Evolutionary conservation across 1,140 invertebrate genomes (phyloP), one percentile per base, ranked within the genome.

Genomic region (Elymnias hypermnestra): DNA sequence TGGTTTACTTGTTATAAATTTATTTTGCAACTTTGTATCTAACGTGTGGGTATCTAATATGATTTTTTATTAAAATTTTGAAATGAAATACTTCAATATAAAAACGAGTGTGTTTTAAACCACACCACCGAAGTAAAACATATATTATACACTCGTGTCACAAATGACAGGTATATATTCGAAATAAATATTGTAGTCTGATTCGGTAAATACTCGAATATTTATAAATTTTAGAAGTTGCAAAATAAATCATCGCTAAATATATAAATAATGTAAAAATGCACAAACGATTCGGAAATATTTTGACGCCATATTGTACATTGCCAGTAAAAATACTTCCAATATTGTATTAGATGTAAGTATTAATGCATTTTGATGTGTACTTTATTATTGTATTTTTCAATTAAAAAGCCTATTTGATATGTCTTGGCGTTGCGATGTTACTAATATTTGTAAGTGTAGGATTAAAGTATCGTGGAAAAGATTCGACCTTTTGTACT

Each of bases 281-380:
- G 38, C 53, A 60, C 63, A 65, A 57, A 23, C 49, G 35, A 38
- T 57, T 61, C 45, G 44, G 42, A 51, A 19, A 64, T 39, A 21
- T 52, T 54, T 56, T 49, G 25, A 43, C 25, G 42, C 44, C 38
- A 50, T 51, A 48, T 39, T 57, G 53, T 56, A 57, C 41, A 68
- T 63, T 63, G 68, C 62, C 62, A 67, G 42, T 57, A 37, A 51
- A 38, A 44, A 59, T 33, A 33, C 54, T 67, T 63, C 58, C 53
- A 57, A 33, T 57, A 58, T 52, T 56, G 25, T 60, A 56, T 38
- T 68, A 41, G 3, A 3, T 12, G 26, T n/a, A 12, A 6, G 26
- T 19, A 69, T 19, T 9, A 38, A 38, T 38, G 36, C 22, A 21
- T 21, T 21, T 21, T 21, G 19, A 21, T 21, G 19, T 21, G 6